Evolutionary conservation across 2,113 vertebrate species (phyloP), one percentile per base, ranked within the genome.

Genomic region (Oncorhynchus kisutch): DNA sequence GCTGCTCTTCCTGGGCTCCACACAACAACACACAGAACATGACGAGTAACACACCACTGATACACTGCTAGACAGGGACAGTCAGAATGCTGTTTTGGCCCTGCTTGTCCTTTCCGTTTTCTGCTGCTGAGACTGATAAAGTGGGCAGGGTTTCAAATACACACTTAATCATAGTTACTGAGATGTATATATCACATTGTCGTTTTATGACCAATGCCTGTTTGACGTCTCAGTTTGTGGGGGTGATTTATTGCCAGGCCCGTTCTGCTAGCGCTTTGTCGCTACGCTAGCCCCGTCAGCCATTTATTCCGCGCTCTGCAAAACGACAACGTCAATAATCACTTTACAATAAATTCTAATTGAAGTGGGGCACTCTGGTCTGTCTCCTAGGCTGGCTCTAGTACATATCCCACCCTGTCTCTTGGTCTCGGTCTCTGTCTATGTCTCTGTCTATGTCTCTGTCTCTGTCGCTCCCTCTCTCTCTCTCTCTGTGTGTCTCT

Each of bases 291-390:
- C 49, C 16, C 49, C 16, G 51, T 78, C 69, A 85, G 78, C 84
- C 78, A 87, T 91, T 89, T 90, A 88, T 81, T 84, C 78, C 77
- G 84, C 77, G 78, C 86, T 85, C 76, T 72, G 85, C 81, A 27
- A 78, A 78, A 78, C 69, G 57, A 87, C 81, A 85, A 85, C 59
- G 64, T 77, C 85, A 82, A 89, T 88, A 90, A 92, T 92, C 88
- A 83, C 81, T 84, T 74, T 76, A 73, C 82, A 82, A 88, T 87
- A 87, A 91, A 92, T 90, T 87, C 83, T 80, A 89, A 86, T 88
- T 78, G 78, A 90, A 85, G 87, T 83, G 83, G 2, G 7, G 77
- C 81, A 81, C 84, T 85, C 78, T 81, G 79, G 60, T 81, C 77
- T 85, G 86, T 88, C 83, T 90, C 79, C 78, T 81, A 57, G 75